These are phyloP conservation scores for Urophycis tenuis DNA, from an alignment of 2,797 vertebrate genomes.

Conservation along the genomic window DNA sequence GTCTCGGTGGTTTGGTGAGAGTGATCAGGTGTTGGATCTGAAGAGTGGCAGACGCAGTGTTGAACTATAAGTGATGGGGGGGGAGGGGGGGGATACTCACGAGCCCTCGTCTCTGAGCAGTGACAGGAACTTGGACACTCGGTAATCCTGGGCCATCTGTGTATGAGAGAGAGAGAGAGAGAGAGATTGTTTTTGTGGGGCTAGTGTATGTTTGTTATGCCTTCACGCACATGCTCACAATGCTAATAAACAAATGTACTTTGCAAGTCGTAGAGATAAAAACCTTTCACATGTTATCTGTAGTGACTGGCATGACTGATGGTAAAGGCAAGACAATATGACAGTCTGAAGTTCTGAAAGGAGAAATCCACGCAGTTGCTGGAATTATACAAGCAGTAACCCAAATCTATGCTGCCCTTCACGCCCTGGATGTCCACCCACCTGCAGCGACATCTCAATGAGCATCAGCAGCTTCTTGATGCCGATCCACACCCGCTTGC, in stretches of 20 bases:
- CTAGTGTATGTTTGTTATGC: background rate
- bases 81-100: constrained; percentile 74
- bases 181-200: background rate
- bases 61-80: constrained; percentile 24
- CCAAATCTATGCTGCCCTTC: no score
- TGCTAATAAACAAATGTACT: background rate
- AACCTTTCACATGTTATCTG: no score
- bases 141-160: constrained; percentile 90
- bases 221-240: background rate
- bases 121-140: constrained; percentile 90
- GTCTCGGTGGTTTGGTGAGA: background rate
- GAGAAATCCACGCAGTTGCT: background rate
- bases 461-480: constrained; percentile 97
- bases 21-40: background rate
- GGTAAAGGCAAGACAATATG: background rate
- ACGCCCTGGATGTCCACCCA: constrained; percentile 50
- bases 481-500: constrained; percentile 79
- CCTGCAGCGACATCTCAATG: constrained; percentile 94
- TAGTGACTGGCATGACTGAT: background rate
- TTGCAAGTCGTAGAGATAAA: background rate
- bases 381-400: no score
- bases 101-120: constrained; percentile 90
- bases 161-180: constrained; percentile 32
- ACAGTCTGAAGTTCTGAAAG: background rate
- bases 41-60: background rate